Evolutionary conservation across 1,140 invertebrate genomes (phyloP).

Genomic region (Drosophila ironensis): DNA sequence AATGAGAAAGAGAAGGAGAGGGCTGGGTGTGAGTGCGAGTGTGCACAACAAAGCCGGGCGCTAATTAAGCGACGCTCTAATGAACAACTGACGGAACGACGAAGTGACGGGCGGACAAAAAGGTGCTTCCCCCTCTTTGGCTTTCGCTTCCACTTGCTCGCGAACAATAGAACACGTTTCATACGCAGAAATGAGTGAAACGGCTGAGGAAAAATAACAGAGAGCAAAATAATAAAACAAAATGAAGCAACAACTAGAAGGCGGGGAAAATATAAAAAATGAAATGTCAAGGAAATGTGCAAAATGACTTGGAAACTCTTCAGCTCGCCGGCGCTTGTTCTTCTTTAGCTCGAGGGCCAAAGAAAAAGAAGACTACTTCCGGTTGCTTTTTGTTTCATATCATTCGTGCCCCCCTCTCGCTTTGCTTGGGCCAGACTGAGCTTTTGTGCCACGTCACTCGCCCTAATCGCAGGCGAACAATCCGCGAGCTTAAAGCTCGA

Average conservation of each 20-base stretch:
- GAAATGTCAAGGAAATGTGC: slow-evolving; percentile 78
- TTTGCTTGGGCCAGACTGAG: slow-evolving; percentile 16
- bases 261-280: slow-evolving; percentile 40
- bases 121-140: slow-evolving; percentile 20
- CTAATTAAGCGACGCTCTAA: slow-evolving; percentile 76
- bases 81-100: slow-evolving; percentile 52
- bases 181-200: slow-evolving; percentile 14
- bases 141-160: slow-evolving; percentile 32
- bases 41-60: slow-evolving; percentile 63
- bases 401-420: background rate
- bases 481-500: slow-evolving; percentile 11
- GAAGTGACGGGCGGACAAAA: slow-evolving; percentile 9
- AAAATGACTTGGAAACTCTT: slow-evolving; percentile 72
- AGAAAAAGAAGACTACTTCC: slow-evolving; percentile 15
- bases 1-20: slow-evolving; percentile 17
- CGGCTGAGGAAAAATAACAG: slow-evolving; percentile 20
- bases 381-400: background rate
- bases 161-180: slow-evolving; percentile 33
- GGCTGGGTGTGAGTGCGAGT: background rate
- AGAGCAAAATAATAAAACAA: background rate
- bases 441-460: slow-evolving; percentile 13
- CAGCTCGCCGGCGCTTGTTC: background rate
- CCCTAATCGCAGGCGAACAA: slow-evolving; percentile 7
- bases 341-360: slow-evolving; percentile 10
- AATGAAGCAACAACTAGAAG: slow-evolving; percentile 23